Conservation (phyloP, 2,113 vertebrate genomes). For the Galemys pyrenaicus region DNA sequence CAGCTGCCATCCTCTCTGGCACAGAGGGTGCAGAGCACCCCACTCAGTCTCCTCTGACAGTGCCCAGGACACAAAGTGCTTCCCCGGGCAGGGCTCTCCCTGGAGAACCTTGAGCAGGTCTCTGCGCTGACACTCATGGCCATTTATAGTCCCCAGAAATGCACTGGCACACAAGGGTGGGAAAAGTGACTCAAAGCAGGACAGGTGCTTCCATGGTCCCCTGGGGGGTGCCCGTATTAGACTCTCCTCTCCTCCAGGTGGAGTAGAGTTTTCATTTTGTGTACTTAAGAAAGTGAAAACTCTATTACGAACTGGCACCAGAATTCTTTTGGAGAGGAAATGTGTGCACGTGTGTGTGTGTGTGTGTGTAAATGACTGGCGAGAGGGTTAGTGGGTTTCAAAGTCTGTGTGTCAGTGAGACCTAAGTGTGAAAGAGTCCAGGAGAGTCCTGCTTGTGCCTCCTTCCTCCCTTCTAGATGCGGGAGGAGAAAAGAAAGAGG, state of each 20-base stretch:
- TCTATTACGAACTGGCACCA: neutral
- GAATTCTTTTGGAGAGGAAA: neutral
- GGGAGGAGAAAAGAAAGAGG: neutral
- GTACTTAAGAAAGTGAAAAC: neutral
- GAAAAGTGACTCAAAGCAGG: neutral
- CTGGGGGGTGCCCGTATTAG: neutral
- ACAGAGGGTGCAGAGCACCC: neutral
- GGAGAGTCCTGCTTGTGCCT: neutral
- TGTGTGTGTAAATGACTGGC: neutral
- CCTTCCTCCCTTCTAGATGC: neutral
- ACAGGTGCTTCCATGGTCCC: fast-evolving
- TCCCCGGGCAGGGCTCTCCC: neutral
- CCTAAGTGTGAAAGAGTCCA: neutral
- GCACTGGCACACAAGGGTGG: too few species aligned
- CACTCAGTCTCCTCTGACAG: neutral
- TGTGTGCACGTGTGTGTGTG: too few species aligned
- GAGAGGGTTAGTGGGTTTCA: neutral
- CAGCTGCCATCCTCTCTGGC: too few species aligned
- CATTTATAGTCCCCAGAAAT: neutral
- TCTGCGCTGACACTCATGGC: neutral
- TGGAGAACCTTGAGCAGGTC: neutral
- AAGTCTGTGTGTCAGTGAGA: neutral
- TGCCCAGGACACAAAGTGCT: neutral
- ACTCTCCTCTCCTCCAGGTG: neutral
- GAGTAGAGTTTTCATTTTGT: neutral